Evolutionary conservation across 2,797 vertebrate genomes (phyloP), one percentile per base, ranked within the genome.

Genomic region (Chanos chanos): DNA sequence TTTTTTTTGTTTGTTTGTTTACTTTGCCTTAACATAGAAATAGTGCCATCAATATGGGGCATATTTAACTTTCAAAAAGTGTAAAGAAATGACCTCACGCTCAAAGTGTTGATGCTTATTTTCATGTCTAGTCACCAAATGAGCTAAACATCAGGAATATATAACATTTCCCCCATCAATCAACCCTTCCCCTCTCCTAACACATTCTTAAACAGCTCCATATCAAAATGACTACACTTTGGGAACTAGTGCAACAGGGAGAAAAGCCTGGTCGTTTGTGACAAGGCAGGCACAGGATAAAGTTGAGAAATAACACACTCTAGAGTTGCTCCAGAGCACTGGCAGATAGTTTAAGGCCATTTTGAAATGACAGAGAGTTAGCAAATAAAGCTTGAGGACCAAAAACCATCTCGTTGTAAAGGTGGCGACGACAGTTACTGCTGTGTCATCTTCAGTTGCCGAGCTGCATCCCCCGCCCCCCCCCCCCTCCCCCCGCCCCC

Each of bases 231-330:
- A 92, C 91, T 91, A 93, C 87, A 89, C 93, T 93, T 91, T 90
- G 92, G 87, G 92, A 95, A 92, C 92, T 95, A 95, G 95, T 99
- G 95, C 95, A 97, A 96, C 92, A 92, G 91, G 92, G 93, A 92
- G 92, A 91, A 85, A 90, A 91, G 52, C 64, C 70, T 55, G 67
- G 67, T 68, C 86, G 68, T 43, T 6, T 84, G 86, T 88, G 93
- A 96, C 93, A 92, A 96, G 95, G 94, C 93, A 90, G 89, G 86
- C 88, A 91, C 89, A 94, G 93, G 87, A 89, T 92, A 90, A 88
- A 90, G 91, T 88, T 87, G 82, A 87, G 90, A 85, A 71, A 88
- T 80, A 77, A 78, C 84, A 90, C 85, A 89, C 85, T 87, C 85
- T 72, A 75, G 84, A 85, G 78, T 72, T 86, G 88, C 86, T 91